Conservation (phyloP, 92 coral and sea anemone genomes). For the Zoanthus sansibaricus region DNA sequence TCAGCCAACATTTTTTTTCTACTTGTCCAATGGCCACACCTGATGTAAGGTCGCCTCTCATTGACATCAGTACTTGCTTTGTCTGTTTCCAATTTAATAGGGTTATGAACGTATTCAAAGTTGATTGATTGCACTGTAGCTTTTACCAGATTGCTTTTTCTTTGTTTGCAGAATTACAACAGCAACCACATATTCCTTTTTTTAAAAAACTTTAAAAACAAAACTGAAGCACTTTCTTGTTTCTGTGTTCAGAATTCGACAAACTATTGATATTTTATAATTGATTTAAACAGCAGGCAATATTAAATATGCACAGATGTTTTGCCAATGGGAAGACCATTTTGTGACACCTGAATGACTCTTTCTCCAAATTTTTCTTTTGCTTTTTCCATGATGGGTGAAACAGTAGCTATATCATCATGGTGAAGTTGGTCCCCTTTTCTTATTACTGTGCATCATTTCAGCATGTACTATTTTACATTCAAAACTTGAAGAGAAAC, state of each 20-base stretch:
- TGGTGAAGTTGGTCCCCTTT: too few relatives aligned
- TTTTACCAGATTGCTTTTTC: not conserved
- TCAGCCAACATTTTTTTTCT: conserved; percentile 25
- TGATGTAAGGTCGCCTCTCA: not conserved
- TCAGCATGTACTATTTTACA: conserved; percentile 24
- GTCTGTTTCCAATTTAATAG: not conserved
- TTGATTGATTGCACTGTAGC: too few relatives aligned
- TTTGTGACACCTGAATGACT: conserved; percentile 16
- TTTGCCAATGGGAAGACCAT: conserved; percentile 24
- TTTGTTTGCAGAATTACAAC: too few relatives aligned
- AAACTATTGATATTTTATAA: not conserved
- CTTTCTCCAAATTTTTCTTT: conserved; percentile 34
- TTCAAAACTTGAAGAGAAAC: not conserved
- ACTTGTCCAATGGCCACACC: conserved; percentile 5
- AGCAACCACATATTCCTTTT: not conserved
- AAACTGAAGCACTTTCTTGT: not conserved
- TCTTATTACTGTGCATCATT: conserved; percentile 11
- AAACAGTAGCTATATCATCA: conserved; percentile 48
- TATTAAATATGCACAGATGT: not conserved
- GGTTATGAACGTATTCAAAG: too few relatives aligned
- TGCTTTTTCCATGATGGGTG: not conserved
- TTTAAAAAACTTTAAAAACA: not conserved
- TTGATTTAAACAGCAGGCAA: not conserved
- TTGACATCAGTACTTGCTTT: too few relatives aligned
- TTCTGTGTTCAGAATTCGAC: too few relatives aligned